phyloP scores from a whole-genome alignment of 2,797 vertebrate genomes.

The Cichlasoma orientale region DNA sequence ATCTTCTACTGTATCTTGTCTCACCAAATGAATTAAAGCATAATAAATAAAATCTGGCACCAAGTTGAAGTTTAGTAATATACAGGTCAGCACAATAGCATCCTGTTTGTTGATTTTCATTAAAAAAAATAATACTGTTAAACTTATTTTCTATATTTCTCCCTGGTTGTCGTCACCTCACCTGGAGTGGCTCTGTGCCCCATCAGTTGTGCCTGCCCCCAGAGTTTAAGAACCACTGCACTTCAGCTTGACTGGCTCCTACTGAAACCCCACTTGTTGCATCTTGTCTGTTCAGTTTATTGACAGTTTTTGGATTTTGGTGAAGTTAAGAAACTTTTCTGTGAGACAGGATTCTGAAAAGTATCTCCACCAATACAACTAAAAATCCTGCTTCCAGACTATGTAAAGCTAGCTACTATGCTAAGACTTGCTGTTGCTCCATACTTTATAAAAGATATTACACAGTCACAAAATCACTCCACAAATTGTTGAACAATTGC shows the following conservation, averaged over 20 bases:
- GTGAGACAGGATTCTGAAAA: background rate
- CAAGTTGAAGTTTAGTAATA: background rate
- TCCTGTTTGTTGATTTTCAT: background rate
- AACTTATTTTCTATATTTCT: background rate
- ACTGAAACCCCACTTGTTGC: background rate
- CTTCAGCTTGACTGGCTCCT: too few relatives aligned
- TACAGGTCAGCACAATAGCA: background rate
- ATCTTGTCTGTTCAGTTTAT: background rate
- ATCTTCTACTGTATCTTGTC: background rate
- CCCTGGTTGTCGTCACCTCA: background rate
- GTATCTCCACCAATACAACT: background rate
- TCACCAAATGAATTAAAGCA: background rate
- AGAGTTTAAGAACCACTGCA: background rate
- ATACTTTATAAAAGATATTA: background rate
- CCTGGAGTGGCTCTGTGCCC: background rate
- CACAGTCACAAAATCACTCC: background rate
- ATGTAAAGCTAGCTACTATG: background rate
- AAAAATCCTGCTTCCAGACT: background rate
- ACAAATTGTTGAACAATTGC: background rate
- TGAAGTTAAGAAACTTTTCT: background rate
- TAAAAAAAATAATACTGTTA: background rate
- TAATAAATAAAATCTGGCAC: background rate
- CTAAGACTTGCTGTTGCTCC: background rate
- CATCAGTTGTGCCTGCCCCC: background rate
- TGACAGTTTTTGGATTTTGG: background rate